Conservation (phyloP, 1,140 invertebrate species). For the Aphidius gifuensis region DNA sequence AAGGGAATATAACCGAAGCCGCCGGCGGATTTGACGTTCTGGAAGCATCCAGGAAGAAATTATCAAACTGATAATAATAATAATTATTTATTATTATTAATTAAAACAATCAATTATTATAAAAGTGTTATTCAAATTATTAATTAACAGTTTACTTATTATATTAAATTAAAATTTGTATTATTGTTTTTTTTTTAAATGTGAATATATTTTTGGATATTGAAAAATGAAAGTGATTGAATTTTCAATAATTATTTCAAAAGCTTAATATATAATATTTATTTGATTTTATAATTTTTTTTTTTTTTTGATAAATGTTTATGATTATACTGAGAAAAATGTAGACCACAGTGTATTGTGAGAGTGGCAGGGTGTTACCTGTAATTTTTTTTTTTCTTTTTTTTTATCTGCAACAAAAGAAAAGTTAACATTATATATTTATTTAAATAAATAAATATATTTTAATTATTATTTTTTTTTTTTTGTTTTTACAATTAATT, state of each 20-base stretch:
- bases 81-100: background rate
- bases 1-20: slow-evolving; percentile 49
- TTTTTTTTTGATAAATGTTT: background rate
- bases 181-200: too few species aligned
- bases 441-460: background rate
- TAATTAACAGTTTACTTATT: too few species aligned
- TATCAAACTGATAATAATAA: too few species aligned
- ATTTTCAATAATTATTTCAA: background rate
- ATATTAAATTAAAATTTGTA: background rate
- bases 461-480: background rate
- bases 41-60: background rate
- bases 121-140: too few species aligned
- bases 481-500: slow-evolving; percentile 11
- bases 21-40: slow-evolving; percentile 16
- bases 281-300: too few species aligned
- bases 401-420: background rate
- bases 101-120: too few species aligned
- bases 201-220: too few species aligned
- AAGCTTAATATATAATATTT: too few species aligned
- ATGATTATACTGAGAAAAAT: slow-evolving; percentile 17
- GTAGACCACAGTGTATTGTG: slow-evolving; percentile 16
- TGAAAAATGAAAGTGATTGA: background rate
- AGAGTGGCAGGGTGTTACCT: slow-evolving; percentile 24
- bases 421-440: background rate
- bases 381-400: slow-evolving; percentile 6